Percentiles rank a stretch among this genome's conserved stretches.
phyloP scores from a whole-genome alignment of 2,113 vertebrate genomes.

The Camelus dromedarius region DNA sequence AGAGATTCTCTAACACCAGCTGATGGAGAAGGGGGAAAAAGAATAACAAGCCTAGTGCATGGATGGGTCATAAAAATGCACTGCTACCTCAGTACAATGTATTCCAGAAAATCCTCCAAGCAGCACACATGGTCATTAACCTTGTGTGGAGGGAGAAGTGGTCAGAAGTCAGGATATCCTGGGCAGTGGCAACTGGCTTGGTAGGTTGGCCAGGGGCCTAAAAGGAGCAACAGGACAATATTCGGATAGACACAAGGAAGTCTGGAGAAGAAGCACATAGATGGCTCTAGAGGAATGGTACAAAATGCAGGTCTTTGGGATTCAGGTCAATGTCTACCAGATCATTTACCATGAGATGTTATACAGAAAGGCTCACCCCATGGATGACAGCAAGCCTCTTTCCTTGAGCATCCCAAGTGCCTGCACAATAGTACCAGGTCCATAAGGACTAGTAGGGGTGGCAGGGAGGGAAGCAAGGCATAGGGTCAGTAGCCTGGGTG shows the following conservation, averaged over 20 bases:
- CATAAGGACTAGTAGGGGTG: neutral
- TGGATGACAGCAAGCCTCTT: neutral
- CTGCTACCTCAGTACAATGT: neutral
- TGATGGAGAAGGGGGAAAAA: neutral
- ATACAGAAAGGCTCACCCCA: neutral
- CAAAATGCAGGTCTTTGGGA: neutral
- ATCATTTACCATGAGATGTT: neutral
- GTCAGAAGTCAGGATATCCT: neutral
- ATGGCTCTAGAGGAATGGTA: neutral
- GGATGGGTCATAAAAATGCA: neutral
- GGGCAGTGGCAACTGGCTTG: neutral
- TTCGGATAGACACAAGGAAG: neutral
- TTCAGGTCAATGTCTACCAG: neutral
- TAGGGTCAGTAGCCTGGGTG: neutral
- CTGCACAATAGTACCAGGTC: neutral
- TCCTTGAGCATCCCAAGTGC: neutral
- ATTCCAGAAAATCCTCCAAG: neutral
- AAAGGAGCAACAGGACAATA: neutral
- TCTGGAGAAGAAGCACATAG: neutral
- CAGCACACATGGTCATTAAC: neutral
- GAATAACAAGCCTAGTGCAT: neutral
- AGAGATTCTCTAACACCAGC: neutral
- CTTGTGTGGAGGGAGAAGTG: neutral
- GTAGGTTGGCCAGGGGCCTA: neutral
- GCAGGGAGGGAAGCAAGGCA: neutral